Evolutionary conservation across 2,888 invertebrate genomes (phyloP), one percentile per base, ranked within the genome.

Genomic region (Theretra japonica): DNA sequence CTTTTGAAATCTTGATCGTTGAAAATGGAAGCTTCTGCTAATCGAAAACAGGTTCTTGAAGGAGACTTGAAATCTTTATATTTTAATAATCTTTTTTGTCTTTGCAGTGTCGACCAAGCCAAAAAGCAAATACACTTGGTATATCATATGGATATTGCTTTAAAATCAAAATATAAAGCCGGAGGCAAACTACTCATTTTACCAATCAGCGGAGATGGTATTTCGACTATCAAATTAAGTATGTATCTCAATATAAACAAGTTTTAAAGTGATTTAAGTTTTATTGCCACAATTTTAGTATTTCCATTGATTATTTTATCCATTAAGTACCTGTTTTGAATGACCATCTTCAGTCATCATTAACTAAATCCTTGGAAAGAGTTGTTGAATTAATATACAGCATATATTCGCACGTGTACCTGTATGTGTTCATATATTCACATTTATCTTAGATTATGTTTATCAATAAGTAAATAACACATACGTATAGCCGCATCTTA

Each of bases 131-230:
- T 90, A 8, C 58, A 79, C 33, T 28, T 89, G 0, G 41, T 74
- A 0, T 86, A 78, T 72, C 84, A 86, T 41, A 41, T 75, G 0
- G 83, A 85, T 60, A 74, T 87, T 0, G n/a, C 25, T 0, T 4
- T 90, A 68, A 86, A 79, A 68, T 88, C 85, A 5, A 83, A 86
- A 73, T 90, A 90, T 77, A 88, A 83, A 72, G 90, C 92, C 8
- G 78, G 85, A 0, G 93, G 92, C 4, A 79, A 81, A 69, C 76
- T 92, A 2, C 85, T 92, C 4, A 86, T 91, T n/a, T 75, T 92
- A 1, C 92, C 92, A 2, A 91, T 92, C 69, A 88, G 73, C 60
- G 93, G 93, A 23, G 88, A 91, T 48, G 93, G 93, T 15, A 86
- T 88, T 6, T 30, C 78, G 1, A 74, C 75, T 4, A 78, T 90